These are phyloP conservation scores for Apus apus DNA, from an alignment of 2,113 vertebrate genomes.

Conservation along the genomic window DNA sequence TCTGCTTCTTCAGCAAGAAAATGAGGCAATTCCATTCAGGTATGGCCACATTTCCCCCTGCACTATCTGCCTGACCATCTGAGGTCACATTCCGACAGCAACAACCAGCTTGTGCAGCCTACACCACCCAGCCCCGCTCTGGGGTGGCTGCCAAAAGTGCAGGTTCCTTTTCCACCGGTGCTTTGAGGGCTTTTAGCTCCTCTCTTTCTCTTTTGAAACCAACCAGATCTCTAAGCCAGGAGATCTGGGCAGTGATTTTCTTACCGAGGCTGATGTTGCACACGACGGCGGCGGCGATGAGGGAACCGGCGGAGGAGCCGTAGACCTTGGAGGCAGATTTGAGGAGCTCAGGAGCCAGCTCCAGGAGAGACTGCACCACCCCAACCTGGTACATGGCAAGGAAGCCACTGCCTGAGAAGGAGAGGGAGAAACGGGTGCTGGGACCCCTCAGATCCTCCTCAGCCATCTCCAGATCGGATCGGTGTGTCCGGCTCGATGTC, in stretches of 20 bases:
- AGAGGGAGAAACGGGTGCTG: constrained; percentile 69
- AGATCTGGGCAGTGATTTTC: background rate
- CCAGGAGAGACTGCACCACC: constrained; percentile 78
- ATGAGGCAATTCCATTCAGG: background rate
- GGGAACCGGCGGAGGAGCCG: constrained; percentile 81
- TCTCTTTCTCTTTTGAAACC: background rate
- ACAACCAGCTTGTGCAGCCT: background rate
- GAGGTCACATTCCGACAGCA: background rate
- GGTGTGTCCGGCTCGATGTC: fast-evolving
- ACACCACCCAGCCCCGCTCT: background rate
- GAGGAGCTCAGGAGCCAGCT: constrained; percentile 75
- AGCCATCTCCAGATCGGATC: background rate
- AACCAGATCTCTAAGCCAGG: background rate
- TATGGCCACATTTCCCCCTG: background rate
- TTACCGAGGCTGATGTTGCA: constrained; percentile 78
- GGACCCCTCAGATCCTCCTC: background rate
- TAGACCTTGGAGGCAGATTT: constrained; percentile 74
- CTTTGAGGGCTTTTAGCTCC: background rate
- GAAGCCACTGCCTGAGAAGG: constrained; percentile 86
- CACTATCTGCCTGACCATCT: background rate
- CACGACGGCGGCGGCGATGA: constrained; percentile 82
- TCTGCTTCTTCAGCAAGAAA: background rate
- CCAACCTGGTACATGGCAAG: constrained; percentile 84
- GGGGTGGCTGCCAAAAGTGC: fast-evolving
- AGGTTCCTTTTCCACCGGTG: fast-evolving